phyloP scores from a whole-genome alignment of 2,797 vertebrate species.

The Liasis olivaceus region DNA sequence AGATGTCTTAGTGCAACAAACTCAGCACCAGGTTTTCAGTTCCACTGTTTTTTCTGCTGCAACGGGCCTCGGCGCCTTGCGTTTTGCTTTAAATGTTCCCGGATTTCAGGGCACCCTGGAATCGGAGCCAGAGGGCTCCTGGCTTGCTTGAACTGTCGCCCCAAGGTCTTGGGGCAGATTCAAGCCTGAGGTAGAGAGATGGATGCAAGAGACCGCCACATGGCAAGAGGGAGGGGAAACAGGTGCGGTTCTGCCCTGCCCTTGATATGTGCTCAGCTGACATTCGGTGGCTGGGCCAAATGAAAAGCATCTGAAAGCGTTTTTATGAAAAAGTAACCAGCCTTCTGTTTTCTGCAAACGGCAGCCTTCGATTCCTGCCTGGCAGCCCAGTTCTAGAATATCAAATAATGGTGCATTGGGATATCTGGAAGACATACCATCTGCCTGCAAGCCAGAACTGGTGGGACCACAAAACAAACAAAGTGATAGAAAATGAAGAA shows the following conservation, averaged over 20 bases:
- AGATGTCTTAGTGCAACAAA: neutral
- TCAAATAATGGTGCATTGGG: neutral
- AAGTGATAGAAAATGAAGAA: too few relatives aligned
- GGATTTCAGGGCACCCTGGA: neutral
- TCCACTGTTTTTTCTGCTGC: neutral
- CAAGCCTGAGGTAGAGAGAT: rapidly evolving
- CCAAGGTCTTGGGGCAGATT: neutral
- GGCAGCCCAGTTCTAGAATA: neutral
- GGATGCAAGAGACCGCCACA: neutral
- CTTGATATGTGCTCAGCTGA: neutral
- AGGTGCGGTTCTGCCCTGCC: rapidly evolving
- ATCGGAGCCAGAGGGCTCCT: rapidly evolving
- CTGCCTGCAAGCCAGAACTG: too few relatives aligned
- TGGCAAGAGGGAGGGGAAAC: rapidly evolving
- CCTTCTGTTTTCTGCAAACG: neutral
- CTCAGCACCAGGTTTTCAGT: too few relatives aligned
- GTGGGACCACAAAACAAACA: too few relatives aligned
- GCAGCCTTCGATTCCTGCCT: neutral
- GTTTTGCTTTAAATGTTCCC: neutral
- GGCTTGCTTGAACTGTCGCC: neutral
- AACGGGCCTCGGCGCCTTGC: neutral
- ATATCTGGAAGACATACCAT: too few relatives aligned
- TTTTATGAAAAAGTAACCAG: neutral
- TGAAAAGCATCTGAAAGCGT: neutral
- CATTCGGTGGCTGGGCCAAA: neutral